phyloP scores from a whole-genome alignment of 2,888 invertebrate genomes.

The Drosophila fungiperda region DNA sequence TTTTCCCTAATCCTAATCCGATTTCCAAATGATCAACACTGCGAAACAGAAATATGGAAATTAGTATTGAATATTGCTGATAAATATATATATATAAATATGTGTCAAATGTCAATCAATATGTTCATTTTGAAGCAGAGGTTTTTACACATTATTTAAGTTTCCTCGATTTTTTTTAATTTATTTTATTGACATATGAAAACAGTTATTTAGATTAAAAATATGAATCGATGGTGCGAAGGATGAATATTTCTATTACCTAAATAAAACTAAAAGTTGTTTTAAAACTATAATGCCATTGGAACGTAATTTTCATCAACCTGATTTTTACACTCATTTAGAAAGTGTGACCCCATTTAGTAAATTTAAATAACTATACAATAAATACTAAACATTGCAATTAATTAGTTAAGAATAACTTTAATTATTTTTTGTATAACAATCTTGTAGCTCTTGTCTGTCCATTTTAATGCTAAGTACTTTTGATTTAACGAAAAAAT shows the following conservation, averaged over 20 bases:
- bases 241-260: neutral
- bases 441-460: neutral
- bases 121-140: neutral
- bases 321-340: too few relatives aligned
- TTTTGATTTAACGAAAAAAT: slow-evolving; percentile 31
- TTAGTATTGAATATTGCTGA: neutral
- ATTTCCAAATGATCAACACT: slow-evolving; percentile 38
- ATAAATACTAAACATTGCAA: neutral
- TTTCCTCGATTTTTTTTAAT: neutral
- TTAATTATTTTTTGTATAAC: neutral
- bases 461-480: neutral
- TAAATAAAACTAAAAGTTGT: neutral
- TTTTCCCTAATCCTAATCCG: slow-evolving; percentile 20
- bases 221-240: neutral
- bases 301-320: neutral
- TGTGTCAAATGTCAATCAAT: too few relatives aligned
- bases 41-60: neutral
- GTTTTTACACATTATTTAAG: neutral
- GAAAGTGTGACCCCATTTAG: neutral
- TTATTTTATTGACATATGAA: neutral
- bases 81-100: too few relatives aligned
- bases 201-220: neutral
- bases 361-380: neutral
- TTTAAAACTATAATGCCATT: neutral
- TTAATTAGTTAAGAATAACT: neutral